A percentile compares a stretch with the other conserved stretches of the same genome.
Conservation (phyloP, 92 coral and sea anemone species). For the Desmophyllum pertusum region DNA sequence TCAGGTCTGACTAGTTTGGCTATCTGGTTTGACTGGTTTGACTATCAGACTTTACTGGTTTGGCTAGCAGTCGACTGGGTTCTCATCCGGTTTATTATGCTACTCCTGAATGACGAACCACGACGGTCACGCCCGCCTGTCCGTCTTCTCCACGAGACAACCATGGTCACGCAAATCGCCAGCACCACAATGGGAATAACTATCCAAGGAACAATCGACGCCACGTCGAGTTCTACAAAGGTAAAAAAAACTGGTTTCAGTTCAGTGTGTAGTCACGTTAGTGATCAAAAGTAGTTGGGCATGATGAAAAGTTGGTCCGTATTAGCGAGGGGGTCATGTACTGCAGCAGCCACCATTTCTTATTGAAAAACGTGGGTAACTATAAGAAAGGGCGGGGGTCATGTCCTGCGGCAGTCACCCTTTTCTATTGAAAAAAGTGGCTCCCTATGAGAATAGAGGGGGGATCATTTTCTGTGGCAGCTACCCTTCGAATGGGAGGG, state of each 20-base stretch:
- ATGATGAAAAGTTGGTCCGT: no score
- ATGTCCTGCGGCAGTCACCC: background rate
- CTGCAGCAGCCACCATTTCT: no score
- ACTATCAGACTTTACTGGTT: background rate
- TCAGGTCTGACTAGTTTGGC: background rate
- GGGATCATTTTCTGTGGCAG: no score
- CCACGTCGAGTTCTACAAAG: constrained; percentile 28
- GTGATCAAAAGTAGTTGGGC: no score
- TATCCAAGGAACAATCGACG: constrained; percentile 50
- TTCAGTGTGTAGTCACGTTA: background rate
- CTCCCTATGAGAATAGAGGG: no score
- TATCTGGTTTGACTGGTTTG: constrained; percentile 19
- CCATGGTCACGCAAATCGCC: constrained; percentile 36
- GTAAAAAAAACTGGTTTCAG: background rate
- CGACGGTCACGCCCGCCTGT: constrained; percentile 29
- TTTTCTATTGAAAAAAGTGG: background rate
- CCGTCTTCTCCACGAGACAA: constrained; percentile 29
- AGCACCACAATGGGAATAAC: constrained; percentile 33
- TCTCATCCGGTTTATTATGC: constrained; percentile 38
- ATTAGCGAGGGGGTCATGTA: no score
- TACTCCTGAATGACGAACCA: constrained; percentile 30
- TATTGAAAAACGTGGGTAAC: no score
- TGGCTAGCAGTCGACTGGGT: constrained; percentile 31
- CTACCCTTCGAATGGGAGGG: no score
- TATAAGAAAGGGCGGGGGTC: no score